Evolutionary conservation across 2,113 vertebrate genomes (phyloP), one percentile per base, ranked within the genome.

Genomic region (Seriola aureovittata): DNA sequence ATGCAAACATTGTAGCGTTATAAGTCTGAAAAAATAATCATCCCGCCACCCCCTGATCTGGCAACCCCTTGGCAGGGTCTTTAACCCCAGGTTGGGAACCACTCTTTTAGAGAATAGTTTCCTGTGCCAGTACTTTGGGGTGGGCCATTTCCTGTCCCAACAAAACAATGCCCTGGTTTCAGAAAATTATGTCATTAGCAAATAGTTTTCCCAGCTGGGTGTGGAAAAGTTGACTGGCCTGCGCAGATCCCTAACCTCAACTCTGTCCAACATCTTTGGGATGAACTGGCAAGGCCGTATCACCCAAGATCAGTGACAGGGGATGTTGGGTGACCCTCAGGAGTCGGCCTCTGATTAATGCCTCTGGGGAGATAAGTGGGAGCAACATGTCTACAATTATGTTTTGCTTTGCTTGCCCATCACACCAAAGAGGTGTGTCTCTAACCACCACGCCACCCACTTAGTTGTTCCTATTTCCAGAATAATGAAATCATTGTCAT

Each of bases 101-200:
- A 63, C 38, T 71, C 16, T n/a, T 75, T 54, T 44, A 40, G 58
- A 80, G n/a, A 34, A 66, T 11, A 58, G 34, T 54, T 3, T 63
- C 21, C 52, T 84, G 69, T 76, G 44, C 63, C 50, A 70, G 36
- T 40, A 25, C 55, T 70, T 57, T 29, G 14, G 65, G 59, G n/a
- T 48, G 63, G 68, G 5, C 4, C 40, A 71, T 48, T 71, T 76
- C 74, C 64, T 64, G 40, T 70, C 25, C 34, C 8, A 57, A 29
- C 68, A 62, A 62, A 77, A 85, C 78, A 77, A 77, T 72, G 17
- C 55, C 44, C 48, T 36, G 17, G 2, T 59, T 29, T 64, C 23
- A 48, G 14, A 38, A 66, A 48, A 58, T 13, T 11, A 70, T 7
- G 36, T 70, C 36, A 34, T 46, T n/a, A 46, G 34, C 19, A 8